Evolutionary conservation across 2,797 vertebrate genomes (phyloP).

Genomic region (Centroberyx gerrardi): DNA sequence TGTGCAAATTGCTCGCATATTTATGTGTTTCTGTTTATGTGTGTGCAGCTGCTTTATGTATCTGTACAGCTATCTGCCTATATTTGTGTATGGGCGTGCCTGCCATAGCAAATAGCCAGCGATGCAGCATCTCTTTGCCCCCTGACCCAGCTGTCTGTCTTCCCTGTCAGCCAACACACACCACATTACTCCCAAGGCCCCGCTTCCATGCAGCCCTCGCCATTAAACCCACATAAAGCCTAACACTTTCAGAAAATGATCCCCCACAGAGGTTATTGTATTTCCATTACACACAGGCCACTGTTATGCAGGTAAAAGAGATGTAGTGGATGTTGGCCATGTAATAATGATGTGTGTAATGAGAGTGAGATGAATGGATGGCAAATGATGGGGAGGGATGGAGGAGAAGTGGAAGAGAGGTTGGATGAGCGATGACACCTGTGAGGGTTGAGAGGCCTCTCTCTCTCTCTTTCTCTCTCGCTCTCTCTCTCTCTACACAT

Average conservation of each 20-base stretch:
- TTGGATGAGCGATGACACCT: slow-evolving; percentile 43
- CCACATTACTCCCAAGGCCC: slow-evolving; percentile 41
- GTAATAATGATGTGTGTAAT: slow-evolving; percentile 40
- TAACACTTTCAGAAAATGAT: not conserved
- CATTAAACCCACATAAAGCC: slow-evolving; percentile 39
- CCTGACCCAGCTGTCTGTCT: slow-evolving; percentile 47
- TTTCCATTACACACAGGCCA: slow-evolving; percentile 26
- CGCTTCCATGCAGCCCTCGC: slow-evolving; percentile 16
- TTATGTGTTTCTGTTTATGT: slow-evolving; percentile 31
- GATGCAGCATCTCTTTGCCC: slow-evolving; percentile 46
- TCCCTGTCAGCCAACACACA: slow-evolving; percentile 37
- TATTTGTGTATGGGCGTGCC: slow-evolving; percentile 13
- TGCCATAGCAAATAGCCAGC: slow-evolving; percentile 37
- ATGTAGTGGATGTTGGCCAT: slow-evolving; percentile 33
- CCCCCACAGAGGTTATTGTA: not conserved
- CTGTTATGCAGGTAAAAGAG: slow-evolving; percentile 39
- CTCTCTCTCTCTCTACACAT: not conserved
- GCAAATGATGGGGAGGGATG: slow-evolving; percentile 27
- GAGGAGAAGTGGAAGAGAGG: slow-evolving; percentile 42
- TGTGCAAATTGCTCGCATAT: slow-evolving; percentile 37
- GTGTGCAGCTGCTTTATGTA: slow-evolving; percentile 23
- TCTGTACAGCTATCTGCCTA: slow-evolving; percentile 12
- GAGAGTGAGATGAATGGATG: slow-evolving; percentile 38
- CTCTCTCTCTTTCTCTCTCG: not conserved
- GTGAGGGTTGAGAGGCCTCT: slow-evolving; percentile 22